These are phyloP conservation scores for Albula goreensis DNA, from an alignment of 2,113 vertebrate species.

Conservation along the genomic window DNA sequence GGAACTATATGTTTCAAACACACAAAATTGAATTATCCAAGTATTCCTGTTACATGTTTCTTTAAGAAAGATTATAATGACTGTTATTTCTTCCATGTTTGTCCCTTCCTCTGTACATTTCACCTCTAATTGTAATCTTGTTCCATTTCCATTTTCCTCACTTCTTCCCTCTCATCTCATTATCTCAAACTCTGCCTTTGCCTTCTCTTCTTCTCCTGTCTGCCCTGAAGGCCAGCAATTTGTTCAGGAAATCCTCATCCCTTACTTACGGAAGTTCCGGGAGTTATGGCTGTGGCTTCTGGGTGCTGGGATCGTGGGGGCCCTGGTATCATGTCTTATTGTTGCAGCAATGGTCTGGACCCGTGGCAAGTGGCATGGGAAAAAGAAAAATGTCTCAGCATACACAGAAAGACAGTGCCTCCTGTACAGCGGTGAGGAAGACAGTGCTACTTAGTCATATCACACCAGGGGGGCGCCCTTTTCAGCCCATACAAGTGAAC, in stretches of 20 bases:
- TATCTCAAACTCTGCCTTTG: background rate
- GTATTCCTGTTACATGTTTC: too few species aligned
- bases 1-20: too few species aligned
- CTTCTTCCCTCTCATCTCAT: background rate
- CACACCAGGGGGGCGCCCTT: background rate
- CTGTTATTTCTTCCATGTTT: too few species aligned
- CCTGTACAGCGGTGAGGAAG: background rate
- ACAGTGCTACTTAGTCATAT: background rate
- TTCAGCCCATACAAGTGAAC: too few species aligned
- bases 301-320: constrained; percentile 64
- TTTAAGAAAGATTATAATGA: too few species aligned
- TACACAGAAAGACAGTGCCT: constrained; percentile 1
- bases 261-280: constrained; percentile 70
- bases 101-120: background rate
- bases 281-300: constrained; percentile 73
- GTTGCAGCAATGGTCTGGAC: background rate
- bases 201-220: background rate
- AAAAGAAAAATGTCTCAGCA: background rate
- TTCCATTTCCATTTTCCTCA: background rate
- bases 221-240: constrained; percentile 27
- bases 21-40: too few species aligned
- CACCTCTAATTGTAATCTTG: too few species aligned
- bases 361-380: background rate
- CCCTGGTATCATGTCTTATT: constrained; percentile 13
- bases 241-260: constrained; percentile 57